These are phyloP conservation scores for Microcaecilia unicolor DNA, from an alignment of 2,797 vertebrate genomes.

Conservation along the genomic window DNA sequence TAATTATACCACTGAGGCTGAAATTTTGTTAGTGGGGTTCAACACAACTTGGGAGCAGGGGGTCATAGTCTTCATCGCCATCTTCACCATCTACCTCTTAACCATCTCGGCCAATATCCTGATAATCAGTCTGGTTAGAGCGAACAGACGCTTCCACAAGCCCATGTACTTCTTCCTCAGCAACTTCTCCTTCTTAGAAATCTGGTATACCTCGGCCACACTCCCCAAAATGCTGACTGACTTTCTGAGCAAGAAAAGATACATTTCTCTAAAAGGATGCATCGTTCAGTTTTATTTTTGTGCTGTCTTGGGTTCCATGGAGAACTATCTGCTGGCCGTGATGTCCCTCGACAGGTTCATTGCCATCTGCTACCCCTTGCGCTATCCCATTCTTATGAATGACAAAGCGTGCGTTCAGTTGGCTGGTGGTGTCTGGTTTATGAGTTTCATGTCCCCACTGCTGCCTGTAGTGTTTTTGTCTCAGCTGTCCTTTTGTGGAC, in stretches of 20 bases:
- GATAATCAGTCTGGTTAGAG: constrained; percentile 12
- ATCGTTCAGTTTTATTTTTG: constrained; percentile 20
- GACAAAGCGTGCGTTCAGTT: neutral
- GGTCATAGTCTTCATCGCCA: no score
- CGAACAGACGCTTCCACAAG: constrained; percentile 8
- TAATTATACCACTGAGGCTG: no score
- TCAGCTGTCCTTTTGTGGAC: no score
- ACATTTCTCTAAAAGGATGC: constrained; percentile 4
- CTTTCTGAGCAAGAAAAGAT: constrained; percentile 2
- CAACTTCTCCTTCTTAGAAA: constrained; percentile 30
- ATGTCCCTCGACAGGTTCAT: constrained; percentile 29
- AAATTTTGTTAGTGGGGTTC: no score
- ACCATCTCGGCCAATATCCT: constrained; percentile 4
- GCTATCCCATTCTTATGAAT: constrained; percentile 10
- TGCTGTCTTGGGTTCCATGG: constrained; percentile 11
- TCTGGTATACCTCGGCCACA: constrained; percentile 25
- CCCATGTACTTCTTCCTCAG: constrained; percentile 34
- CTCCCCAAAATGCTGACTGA: constrained; percentile 25
- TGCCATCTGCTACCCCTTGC: constrained; percentile 23
- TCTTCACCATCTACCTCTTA: neutral
- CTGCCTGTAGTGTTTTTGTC: constrained; percentile 15
- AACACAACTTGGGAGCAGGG: no score
- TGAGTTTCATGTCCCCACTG: constrained; percentile 20
- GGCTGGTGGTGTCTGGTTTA: constrained; percentile 23
- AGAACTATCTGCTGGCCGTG: constrained; percentile 20